These are phyloP conservation scores for Chrysochloris asiatica DNA, from an alignment of 2,113 vertebrate species.

Conservation along the genomic window DNA sequence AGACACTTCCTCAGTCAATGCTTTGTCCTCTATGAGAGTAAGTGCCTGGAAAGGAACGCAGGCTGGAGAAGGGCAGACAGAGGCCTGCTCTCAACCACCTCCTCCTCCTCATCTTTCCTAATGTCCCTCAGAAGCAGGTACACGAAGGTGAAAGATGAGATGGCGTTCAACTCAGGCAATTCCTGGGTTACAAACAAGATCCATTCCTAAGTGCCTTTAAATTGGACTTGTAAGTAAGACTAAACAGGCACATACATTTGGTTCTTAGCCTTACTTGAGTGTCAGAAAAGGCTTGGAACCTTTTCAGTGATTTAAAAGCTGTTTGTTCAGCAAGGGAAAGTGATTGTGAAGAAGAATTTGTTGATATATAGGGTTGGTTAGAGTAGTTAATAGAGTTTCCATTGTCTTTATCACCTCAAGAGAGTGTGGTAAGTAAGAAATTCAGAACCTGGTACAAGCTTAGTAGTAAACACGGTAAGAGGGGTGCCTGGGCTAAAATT, in stretches of 20 bases:
- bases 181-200: background rate
- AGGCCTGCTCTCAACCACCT: background rate
- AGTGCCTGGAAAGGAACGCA: background rate
- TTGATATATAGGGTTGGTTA: too few species aligned
- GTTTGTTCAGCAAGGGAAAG: too few species aligned
- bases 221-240: background rate
- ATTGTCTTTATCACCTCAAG: too few species aligned
- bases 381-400: too few species aligned
- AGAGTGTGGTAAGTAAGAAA: too few species aligned
- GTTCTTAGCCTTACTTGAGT: too few species aligned
- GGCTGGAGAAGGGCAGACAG: background rate
- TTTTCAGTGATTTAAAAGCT: too few species aligned
- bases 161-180: background rate
- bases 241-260: too few species aligned
- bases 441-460: too few species aligned
- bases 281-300: too few species aligned
- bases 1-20: background rate
- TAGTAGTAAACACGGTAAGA: fast-evolving
- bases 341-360: too few species aligned
- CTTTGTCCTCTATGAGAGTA: background rate
- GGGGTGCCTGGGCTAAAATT: background rate
- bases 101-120: background rate
- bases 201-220: background rate
- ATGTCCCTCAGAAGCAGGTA: background rate
- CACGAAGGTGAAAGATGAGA: background rate